Evolutionary conservation across 2,113 vertebrate species (phyloP).

Genomic region (Zosterops borbonicus): DNA sequence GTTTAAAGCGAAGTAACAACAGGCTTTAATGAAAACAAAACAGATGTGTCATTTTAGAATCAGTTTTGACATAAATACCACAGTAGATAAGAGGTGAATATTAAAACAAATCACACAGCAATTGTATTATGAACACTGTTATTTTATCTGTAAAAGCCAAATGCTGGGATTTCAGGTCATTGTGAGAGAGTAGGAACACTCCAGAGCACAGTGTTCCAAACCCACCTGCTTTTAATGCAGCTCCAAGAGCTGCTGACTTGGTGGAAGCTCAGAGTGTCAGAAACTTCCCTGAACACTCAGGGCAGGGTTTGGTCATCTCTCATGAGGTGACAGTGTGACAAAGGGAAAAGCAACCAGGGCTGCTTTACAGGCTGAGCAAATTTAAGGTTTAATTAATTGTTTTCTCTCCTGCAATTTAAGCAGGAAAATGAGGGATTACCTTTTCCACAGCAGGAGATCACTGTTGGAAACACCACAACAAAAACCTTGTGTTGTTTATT

Average conservation of each 20-base stretch:
- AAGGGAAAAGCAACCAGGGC: background rate
- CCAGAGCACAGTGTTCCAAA: background rate
- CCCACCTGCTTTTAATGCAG: background rate
- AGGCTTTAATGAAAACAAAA: background rate
- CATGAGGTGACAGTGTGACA: background rate
- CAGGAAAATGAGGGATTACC: background rate
- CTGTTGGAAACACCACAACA: accelerated
- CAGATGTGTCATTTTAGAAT: background rate
- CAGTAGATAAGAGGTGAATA: background rate
- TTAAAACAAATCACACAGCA: background rate
- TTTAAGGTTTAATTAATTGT: background rate
- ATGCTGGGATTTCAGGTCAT: background rate
- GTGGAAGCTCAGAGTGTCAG: background rate
- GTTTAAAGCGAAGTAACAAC: background rate
- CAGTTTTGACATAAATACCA: background rate
- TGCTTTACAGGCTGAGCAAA: background rate
- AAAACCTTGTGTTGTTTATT: background rate
- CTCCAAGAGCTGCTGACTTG: background rate
- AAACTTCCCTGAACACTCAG: accelerated
- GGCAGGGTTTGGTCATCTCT: background rate
- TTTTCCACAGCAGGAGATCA: background rate
- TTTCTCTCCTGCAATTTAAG: background rate
- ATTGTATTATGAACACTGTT: background rate
- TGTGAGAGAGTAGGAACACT: background rate
- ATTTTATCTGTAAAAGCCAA: background rate